Percentiles rank a stretch among this genome's conserved stretches.
These are phyloP conservation scores for Euphydryas editha DNA, from an alignment of 2,888 invertebrate species.

Conservation along the genomic window DNA sequence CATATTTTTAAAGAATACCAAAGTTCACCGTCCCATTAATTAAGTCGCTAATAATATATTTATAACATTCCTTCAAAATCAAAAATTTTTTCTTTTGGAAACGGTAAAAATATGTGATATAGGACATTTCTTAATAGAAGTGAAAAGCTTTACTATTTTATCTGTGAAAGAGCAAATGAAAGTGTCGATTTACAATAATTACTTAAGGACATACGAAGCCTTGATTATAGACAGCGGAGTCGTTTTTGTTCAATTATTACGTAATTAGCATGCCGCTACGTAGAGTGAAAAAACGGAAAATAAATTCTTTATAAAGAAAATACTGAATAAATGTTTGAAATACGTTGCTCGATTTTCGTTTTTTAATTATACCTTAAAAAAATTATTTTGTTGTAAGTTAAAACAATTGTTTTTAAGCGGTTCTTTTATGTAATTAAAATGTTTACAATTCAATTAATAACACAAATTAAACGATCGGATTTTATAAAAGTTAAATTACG, in stretches of 20 bases:
- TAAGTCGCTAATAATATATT: neutral
- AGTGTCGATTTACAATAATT: constrained; percentile 40
- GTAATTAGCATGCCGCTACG: constrained; percentile 29
- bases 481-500: too few species aligned
- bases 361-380: neutral
- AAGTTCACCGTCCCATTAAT: neutral
- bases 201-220: constrained; percentile 29
- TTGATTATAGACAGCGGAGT: constrained; percentile 33
- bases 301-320: constrained; percentile 18
- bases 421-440: neutral
- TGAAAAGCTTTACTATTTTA: constrained; percentile 14
- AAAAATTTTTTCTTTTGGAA: neutral
- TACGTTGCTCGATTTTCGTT: constrained; percentile 11
- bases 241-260: constrained; percentile 32
- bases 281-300: constrained; percentile 19
- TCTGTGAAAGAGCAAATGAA: constrained; percentile 23
- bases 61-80: neutral
- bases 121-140: neutral
- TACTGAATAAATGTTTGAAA: constrained; percentile 2
- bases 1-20: neutral
- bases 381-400: neutral
- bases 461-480: too few species aligned
- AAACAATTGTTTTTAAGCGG: neutral
- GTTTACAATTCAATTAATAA: too few species aligned
- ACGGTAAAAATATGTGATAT: neutral